Conservation (phyloP, 2,113 vertebrate species). For the Sebastes schlegelii region DNA sequence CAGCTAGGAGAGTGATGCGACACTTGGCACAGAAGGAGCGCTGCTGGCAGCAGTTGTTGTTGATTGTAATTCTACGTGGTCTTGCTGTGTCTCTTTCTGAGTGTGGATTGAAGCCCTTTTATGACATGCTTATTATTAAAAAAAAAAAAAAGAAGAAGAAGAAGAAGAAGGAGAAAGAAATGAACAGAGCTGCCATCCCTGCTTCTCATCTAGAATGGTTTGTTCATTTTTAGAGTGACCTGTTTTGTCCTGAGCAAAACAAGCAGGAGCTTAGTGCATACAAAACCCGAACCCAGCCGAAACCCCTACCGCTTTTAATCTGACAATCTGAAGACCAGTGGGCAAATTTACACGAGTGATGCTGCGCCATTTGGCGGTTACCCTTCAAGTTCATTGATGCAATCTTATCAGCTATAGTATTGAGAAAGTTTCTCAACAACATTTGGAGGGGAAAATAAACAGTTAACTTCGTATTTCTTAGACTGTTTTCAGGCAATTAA, state of each 20-base stretch:
- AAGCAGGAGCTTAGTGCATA: slow-evolving; percentile 79
- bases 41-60: slow-evolving; percentile 69
- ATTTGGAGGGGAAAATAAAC: background rate
- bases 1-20: slow-evolving; percentile 41
- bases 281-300: slow-evolving; percentile 49
- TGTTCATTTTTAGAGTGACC: slow-evolving; percentile 68
- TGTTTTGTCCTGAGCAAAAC: slow-evolving; percentile 82
- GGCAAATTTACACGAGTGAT: slow-evolving; percentile 41
- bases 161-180: background rate
- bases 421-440: slow-evolving; percentile 8
- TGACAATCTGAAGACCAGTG: slow-evolving; percentile 38
- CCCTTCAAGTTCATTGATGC: slow-evolving; percentile 7
- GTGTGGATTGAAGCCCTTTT: slow-evolving; percentile 79
- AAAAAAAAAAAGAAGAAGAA: background rate
- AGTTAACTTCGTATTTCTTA: slow-evolving; percentile 13
- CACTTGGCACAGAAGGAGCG: slow-evolving; percentile 72
- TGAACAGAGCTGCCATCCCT: slow-evolving; percentile 74
- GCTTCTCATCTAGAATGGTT: slow-evolving; percentile 38
- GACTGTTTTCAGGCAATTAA: background rate
- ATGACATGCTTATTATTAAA: slow-evolving; percentile 68
- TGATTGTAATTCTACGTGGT: slow-evolving; percentile 75
- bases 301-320: slow-evolving; percentile 50
- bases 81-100: slow-evolving; percentile 61
- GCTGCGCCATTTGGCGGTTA: slow-evolving; percentile 33
- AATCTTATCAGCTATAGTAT: background rate